Evolutionary conservation across 2,113 vertebrate species (phyloP).

Genomic region (Mola mola): DNA sequence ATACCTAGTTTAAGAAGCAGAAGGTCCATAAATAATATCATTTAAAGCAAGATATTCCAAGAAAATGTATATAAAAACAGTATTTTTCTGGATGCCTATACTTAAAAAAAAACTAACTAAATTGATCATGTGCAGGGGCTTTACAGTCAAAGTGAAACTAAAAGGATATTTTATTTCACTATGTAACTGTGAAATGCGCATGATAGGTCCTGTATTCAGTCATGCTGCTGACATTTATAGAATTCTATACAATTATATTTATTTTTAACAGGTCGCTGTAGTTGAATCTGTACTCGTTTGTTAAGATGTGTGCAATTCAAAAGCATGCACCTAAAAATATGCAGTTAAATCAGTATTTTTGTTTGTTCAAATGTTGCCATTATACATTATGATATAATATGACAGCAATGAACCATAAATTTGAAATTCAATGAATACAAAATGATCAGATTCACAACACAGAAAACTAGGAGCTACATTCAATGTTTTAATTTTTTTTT

Average conservation of each 20-base stretch:
- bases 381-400: conserved; percentile 16
- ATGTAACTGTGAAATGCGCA: conserved; percentile 58
- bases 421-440: conserved; percentile 53
- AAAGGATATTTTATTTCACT: conserved; percentile 36
- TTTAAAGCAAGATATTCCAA: conserved; percentile 36
- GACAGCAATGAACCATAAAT: conserved; percentile 22
- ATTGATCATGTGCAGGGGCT: conserved; percentile 39
- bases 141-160: conserved; percentile 45
- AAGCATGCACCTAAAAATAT: conserved; percentile 53
- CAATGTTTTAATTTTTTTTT: conserved; percentile 15
- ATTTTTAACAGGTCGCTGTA: conserved; percentile 33
- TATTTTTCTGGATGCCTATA: conserved; percentile 12
- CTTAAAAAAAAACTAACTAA: neutral
- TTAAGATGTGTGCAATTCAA: conserved; percentile 36
- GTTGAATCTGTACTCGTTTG: conserved; percentile 52
- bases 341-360: conserved; percentile 6
- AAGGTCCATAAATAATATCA: conserved; percentile 47
- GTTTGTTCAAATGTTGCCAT: conserved; percentile 33
- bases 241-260: conserved; percentile 13
- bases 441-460: conserved; percentile 51
- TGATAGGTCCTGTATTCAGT: conserved; percentile 57
- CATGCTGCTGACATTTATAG: conserved; percentile 38
- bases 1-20: conserved; percentile 20
- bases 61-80: conserved; percentile 35
- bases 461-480: conserved; percentile 46